Conservation (phyloP, 2,113 vertebrate genomes). For the Mohoua ochrocephala region DNA sequence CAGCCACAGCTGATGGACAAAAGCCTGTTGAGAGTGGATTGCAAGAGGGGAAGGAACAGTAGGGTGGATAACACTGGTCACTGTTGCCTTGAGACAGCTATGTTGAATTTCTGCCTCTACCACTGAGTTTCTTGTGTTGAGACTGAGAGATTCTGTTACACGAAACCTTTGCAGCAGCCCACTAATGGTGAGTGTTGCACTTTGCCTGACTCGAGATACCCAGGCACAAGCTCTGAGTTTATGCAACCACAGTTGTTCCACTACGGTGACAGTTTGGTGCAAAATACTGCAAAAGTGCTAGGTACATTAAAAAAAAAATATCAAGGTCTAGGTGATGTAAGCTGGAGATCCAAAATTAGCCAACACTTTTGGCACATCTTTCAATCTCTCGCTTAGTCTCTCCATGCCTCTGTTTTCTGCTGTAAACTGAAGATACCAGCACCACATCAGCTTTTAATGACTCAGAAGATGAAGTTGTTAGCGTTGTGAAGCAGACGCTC, state of each 20-base stretch:
- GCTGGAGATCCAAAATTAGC: not conserved
- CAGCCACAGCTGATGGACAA: not conserved
- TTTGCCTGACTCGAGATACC: not conserved
- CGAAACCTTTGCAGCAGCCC: not conserved
- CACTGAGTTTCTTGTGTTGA: not conserved
- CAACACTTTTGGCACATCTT: not conserved
- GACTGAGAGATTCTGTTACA: not conserved
- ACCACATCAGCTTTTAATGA: not conserved
- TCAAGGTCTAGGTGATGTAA: not conserved
- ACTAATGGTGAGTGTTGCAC: fast-evolving
- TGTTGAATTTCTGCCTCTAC: not conserved
- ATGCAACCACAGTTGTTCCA: not conserved
- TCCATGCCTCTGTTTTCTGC: not conserved
- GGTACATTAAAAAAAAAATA: not conserved
- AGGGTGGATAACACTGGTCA: not conserved
- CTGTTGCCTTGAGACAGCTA: not conserved
- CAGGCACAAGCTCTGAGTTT: not conserved
- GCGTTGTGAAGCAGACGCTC: not conserved
- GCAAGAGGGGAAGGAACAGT: not conserved
- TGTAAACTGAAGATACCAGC: not conserved
- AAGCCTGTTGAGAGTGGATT: not conserved
- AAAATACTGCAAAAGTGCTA: not conserved
- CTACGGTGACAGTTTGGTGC: not conserved
- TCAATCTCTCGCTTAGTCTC: not conserved
- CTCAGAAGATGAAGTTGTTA: not conserved